Conservation (phyloP, 1,140 invertebrate genomes). For the Drosophila repletoides region DNA sequence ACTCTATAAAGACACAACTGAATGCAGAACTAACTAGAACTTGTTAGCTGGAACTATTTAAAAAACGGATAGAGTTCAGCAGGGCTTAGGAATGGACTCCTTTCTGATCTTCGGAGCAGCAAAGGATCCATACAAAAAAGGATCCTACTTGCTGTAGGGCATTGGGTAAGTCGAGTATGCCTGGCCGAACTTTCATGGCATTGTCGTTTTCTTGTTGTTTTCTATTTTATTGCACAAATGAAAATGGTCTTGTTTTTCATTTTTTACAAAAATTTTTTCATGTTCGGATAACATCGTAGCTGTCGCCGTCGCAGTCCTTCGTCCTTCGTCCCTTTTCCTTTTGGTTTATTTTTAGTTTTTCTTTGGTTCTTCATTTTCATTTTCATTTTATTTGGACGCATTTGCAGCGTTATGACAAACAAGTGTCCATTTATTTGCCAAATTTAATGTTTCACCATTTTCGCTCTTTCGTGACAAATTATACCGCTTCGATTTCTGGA, state of each 20-base stretch:
- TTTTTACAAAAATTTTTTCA: conserved; percentile 51
- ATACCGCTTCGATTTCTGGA: conserved; percentile 76
- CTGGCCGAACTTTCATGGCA: not conserved
- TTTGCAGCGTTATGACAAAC: conserved; percentile 81
- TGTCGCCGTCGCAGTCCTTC: conserved; percentile 16
- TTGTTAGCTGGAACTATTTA: no score
- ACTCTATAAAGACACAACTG: no score
- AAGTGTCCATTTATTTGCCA: conserved; percentile 80
- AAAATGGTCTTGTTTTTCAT: conserved; percentile 79
- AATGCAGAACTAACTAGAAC: no score
- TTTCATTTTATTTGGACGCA: conserved; percentile 70
- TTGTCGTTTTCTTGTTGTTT: conserved; percentile 60
- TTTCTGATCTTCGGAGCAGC: no score
- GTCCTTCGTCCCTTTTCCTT: conserved; percentile 30
- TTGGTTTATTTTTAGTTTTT: no score
- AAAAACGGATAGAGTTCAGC: no score
- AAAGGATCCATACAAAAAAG: no score
- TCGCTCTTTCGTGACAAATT: conserved; percentile 72
- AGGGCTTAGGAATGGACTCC: no score
- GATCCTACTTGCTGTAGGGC: conserved; percentile 7
- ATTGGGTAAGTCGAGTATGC: not conserved
- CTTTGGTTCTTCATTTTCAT: conserved; percentile 53
- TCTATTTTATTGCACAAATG: conserved; percentile 79
- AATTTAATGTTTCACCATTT: conserved; percentile 81
- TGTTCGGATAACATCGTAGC: conserved; percentile 66